Conservation (phyloP, 1,140 invertebrate species). For the Danaus plexippus region DNA sequence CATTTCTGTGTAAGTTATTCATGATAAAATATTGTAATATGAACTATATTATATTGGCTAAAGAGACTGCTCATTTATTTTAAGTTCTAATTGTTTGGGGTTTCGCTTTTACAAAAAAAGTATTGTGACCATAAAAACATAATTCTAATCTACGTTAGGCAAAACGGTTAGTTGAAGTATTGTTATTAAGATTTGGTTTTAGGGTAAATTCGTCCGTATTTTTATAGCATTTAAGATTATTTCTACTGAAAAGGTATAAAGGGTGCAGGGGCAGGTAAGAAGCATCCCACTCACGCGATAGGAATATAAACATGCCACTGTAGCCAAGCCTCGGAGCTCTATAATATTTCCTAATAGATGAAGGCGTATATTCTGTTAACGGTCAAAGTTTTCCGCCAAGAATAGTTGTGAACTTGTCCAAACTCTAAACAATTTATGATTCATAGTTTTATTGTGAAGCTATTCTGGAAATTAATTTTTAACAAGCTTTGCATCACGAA, state of each 20-base stretch:
- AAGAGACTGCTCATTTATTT: too few species aligned
- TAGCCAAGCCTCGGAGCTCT: slow-evolving; percentile 33
- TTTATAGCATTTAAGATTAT: slow-evolving; percentile 22
- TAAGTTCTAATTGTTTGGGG: slow-evolving; percentile 22
- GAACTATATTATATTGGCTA: too few species aligned
- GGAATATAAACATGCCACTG: slow-evolving; percentile 57
- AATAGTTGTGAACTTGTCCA: slow-evolving; percentile 21
- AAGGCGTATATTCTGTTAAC: slow-evolving; percentile 59
- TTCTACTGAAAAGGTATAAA: slow-evolving; percentile 16
- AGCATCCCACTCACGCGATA: slow-evolving; percentile 58
- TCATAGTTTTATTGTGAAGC: slow-evolving; percentile 12
- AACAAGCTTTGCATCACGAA: too few species aligned
- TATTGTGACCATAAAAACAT: slow-evolving; percentile 33
- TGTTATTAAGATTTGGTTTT: slow-evolving; percentile 16
- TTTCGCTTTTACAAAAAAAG: slow-evolving; percentile 37
- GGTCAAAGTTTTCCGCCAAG: slow-evolving; percentile 50
- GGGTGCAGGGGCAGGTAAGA: slow-evolving; percentile 32
- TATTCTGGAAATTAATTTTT: background rate
- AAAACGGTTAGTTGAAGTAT: slow-evolving; percentile 36
- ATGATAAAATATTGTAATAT: too few species aligned
- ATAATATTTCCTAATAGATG: slow-evolving; percentile 59
- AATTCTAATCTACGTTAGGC: slow-evolving; percentile 41
- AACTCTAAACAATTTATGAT: slow-evolving; percentile 18
- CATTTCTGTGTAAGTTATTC: too few species aligned
- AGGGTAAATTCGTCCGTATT: slow-evolving; percentile 30